Evolutionary conservation across 2,888 invertebrate species (phyloP).

Genomic region (Morpho achilles): DNA sequence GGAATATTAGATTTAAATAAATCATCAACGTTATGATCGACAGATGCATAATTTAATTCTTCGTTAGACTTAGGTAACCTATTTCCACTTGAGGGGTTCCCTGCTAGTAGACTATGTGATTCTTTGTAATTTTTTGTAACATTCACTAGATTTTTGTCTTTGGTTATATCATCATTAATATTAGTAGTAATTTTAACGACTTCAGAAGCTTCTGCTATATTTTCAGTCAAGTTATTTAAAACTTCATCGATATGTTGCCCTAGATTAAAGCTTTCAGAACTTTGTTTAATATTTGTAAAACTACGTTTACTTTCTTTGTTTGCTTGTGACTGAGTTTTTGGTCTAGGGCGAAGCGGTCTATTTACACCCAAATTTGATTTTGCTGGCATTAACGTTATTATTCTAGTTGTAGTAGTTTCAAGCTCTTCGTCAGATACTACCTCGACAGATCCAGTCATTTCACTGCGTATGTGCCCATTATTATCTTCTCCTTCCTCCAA

Average conservation of each 20-base stretch:
- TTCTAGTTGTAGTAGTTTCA: constrained; percentile 57
- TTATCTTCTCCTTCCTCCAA: constrained; percentile 39
- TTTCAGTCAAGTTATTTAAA: constrained; percentile 37
- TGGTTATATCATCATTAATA: constrained; percentile 34
- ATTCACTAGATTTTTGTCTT: constrained; percentile 35
- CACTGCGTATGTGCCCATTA: constrained; percentile 46
- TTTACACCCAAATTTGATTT: constrained; percentile 89
- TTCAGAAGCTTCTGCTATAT: constrained; percentile 41
- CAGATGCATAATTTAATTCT: constrained; percentile 38
- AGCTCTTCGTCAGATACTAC: constrained; percentile 65
- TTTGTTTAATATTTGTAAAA: constrained; percentile 50
- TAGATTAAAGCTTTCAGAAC: constrained; percentile 37
- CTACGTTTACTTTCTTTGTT: constrained; percentile 52
- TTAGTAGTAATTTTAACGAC: constrained; percentile 35
- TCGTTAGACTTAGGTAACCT: constrained; percentile 64
- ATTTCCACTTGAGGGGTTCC: constrained; percentile 40
- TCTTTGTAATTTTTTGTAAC: constrained; percentile 41
- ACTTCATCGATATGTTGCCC: constrained; percentile 48
- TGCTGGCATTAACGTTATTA: constrained; percentile 84
- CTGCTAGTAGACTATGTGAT: constrained; percentile 12
- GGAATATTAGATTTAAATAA: constrained; percentile 41
- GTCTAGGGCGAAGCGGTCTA: constrained; percentile 83
- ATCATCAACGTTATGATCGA: constrained; percentile 26
- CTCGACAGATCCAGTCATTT: constrained; percentile 66
- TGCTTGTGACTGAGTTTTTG: constrained; percentile 60